A percentile compares a stretch with the other conserved stretches of the same genome.
These are phyloP conservation scores for Netelia fuscicornis DNA, from an alignment of 2,888 invertebrate species.

Conservation along the genomic window DNA sequence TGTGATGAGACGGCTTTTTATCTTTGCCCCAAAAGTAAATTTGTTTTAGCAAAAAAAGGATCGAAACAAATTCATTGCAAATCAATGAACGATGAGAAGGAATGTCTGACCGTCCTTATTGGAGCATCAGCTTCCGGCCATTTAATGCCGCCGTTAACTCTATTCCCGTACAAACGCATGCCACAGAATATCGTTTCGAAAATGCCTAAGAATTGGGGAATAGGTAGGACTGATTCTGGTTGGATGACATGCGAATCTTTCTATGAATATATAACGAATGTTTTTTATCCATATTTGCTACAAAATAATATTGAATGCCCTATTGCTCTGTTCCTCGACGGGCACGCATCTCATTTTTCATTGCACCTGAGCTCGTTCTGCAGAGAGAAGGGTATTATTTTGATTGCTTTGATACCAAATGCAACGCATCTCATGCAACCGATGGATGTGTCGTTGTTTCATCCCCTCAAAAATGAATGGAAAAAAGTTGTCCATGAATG, in stretches of 20 bases:
- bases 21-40: background rate
- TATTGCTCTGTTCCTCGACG: background rate
- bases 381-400: background rate
- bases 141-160: too few species aligned
- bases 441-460: background rate
- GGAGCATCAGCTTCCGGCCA: background rate
- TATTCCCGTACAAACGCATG: background rate
- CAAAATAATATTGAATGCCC: too few species aligned
- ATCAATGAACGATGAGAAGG: slow-evolving; percentile 34
- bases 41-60: background rate
- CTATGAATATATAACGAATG: too few species aligned
- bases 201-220: slow-evolving; percentile 9
- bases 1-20: too few species aligned
- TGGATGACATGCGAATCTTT: slow-evolving; percentile 2
- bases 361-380: background rate
- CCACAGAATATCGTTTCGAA: background rate
- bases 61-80: too few species aligned
- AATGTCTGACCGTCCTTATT: slow-evolving; percentile 34
- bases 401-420: background rate
- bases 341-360: background rate
- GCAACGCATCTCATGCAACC: background rate
- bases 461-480: background rate
- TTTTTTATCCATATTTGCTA: too few species aligned
- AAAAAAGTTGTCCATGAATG: background rate
- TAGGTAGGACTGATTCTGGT: slow-evolving; percentile 21